phyloP scores from a whole-genome alignment of 2,888 invertebrate species.

The Eudasyphora cyanicolor region DNA sequence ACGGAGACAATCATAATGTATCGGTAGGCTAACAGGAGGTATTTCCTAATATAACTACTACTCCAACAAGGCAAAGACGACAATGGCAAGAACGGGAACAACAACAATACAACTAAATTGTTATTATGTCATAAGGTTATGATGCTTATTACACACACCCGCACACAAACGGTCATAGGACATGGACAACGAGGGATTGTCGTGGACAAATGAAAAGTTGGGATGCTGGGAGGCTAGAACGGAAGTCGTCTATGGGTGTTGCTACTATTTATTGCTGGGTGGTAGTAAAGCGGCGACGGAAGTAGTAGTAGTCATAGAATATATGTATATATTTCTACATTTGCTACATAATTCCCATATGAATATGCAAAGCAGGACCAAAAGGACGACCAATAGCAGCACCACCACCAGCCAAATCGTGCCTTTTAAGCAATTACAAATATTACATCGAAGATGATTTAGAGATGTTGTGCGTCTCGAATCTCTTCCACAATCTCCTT shows the following conservation, averaged over 20 bases:
- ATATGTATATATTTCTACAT: not conserved
- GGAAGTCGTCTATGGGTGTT: conserved; percentile 57
- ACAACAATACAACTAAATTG: conserved; percentile 49
- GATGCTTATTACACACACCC: conserved; percentile 43
- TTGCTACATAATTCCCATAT: conserved; percentile 74
- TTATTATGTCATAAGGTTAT: conserved; percentile 65
- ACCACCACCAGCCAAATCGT: conserved; percentile 66
- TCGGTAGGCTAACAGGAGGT: conserved; percentile 3
- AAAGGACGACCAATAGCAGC: conserved; percentile 67
- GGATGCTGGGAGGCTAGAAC: conserved; percentile 9
- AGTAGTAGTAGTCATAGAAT: not conserved
- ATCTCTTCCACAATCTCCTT: too few species aligned
- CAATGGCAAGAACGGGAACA: not conserved
- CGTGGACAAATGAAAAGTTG: not conserved
- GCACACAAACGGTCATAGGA: conserved; percentile 14
- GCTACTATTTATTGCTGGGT: conserved; percentile 20
- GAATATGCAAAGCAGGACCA: conserved; percentile 75
- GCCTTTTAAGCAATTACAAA: conserved; percentile 77
- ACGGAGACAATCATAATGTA: conserved; percentile 40
- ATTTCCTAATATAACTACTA: conserved; percentile 31
- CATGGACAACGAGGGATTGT: conserved; percentile 14
- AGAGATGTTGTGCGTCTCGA: conserved; percentile 69
- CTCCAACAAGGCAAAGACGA: not conserved
- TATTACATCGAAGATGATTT: conserved; percentile 78
- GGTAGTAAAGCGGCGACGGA: not conserved